Percentiles rank a stretch among this genome's conserved stretches.
Conservation (phyloP, 2,113 vertebrate genomes). For the Dasyprocta punctata region DNA sequence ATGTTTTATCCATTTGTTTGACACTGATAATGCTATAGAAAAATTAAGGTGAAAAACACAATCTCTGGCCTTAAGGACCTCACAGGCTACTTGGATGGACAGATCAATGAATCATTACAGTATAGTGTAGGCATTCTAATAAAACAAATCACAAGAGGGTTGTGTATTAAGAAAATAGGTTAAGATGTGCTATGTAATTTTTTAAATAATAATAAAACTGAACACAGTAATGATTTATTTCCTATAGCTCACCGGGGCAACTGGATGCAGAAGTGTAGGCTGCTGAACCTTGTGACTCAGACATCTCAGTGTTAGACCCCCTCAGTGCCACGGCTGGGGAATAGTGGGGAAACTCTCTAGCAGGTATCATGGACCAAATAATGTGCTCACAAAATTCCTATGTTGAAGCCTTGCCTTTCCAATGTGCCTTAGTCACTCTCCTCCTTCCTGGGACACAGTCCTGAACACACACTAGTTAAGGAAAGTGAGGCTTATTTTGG, state of each 20-base stretch:
- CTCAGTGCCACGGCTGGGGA: no score
- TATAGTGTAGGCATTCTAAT: background rate
- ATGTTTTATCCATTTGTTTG: background rate
- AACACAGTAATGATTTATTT: background rate
- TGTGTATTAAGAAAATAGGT: background rate
- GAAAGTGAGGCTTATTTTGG: background rate
- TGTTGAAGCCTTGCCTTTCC: background rate
- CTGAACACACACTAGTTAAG: background rate
- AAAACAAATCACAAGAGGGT: background rate
- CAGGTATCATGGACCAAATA: background rate
- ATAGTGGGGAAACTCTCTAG: background rate
- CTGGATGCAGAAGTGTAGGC: background rate
- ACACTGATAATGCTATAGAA: background rate
- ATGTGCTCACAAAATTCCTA: background rate
- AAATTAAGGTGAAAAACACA: background rate
- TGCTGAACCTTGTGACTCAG: background rate
- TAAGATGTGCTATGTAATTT: background rate
- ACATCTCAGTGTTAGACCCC: background rate
- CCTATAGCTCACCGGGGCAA: background rate
- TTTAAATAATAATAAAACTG: background rate
- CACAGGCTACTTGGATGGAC: background rate
- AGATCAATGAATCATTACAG: background rate
- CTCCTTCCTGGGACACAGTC: background rate
- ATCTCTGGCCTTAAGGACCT: background rate
- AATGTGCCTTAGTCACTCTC: background rate